Evolutionary conservation across 2,888 invertebrate genomes (phyloP).

Genomic region (Micoletzkya japonica): DNA sequence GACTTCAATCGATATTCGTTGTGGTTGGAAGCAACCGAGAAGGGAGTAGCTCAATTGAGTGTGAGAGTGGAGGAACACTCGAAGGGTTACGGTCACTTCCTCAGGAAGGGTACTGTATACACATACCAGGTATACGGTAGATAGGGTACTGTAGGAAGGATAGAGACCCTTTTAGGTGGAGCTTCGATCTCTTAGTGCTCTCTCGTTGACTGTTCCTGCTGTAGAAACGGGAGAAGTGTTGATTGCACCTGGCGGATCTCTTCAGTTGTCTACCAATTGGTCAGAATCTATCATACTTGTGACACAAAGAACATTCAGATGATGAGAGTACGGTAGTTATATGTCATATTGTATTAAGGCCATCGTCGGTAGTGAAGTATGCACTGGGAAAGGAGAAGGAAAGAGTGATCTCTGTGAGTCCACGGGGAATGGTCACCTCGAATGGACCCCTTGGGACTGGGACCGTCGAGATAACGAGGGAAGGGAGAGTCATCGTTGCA

Average conservation of each 20-base stretch:
- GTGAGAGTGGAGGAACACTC: not conserved
- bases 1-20: not conserved
- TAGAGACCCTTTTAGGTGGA: slow-evolving; percentile 4
- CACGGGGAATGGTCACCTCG: slow-evolving; percentile 6
- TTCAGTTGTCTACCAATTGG: slow-evolving; percentile 13
- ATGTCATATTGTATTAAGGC: not conserved
- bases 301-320: not conserved
- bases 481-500: slow-evolving; percentile 11
- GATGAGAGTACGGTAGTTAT: not conserved
- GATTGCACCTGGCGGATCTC: not conserved
- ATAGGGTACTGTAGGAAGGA: not conserved
- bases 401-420: slow-evolving; percentile 5
- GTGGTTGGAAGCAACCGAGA: slow-evolving; percentile 16
- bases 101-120: not conserved
- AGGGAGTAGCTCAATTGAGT: slow-evolving; percentile 7
- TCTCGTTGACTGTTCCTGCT: slow-evolving; percentile 4
- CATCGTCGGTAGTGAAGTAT: slow-evolving; percentile 12
- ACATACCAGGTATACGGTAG: not conserved
- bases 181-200: slow-evolving; percentile 4
- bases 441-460: slow-evolving; percentile 6
- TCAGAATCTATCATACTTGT: not conserved
- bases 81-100: not conserved
- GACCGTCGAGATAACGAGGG: slow-evolving; percentile 8
- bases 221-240: slow-evolving; percentile 4
- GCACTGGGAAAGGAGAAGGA: slow-evolving; percentile 9